Conservation (phyloP, 2,113 vertebrate genomes). For the Bombycilla garrulus region DNA sequence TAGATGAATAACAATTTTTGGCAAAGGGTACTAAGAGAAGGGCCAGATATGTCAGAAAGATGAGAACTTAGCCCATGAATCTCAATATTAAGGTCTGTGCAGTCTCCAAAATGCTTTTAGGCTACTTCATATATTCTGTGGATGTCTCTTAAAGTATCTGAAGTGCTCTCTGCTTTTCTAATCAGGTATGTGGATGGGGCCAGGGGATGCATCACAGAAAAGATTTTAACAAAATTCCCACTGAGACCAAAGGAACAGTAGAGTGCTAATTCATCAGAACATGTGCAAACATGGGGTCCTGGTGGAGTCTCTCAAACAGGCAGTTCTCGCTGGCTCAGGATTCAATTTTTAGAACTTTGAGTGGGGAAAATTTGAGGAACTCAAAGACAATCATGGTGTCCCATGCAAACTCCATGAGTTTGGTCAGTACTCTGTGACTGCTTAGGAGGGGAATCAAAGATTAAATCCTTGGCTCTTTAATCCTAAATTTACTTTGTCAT, state of each 20-base stretch:
- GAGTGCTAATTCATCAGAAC: not conserved
- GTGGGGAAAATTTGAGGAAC: not conserved
- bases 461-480: not conserved
- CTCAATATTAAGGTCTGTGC: not conserved
- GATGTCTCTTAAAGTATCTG: not conserved
- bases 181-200: not conserved
- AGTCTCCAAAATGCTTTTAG: not conserved
- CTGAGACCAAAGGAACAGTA: not conserved
- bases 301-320: not conserved
- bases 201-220: not conserved
- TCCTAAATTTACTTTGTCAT: not conserved
- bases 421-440: not conserved
- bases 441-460: not conserved
- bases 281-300: not conserved
- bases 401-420: too few species aligned
- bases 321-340: not conserved
- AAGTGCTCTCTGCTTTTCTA: not conserved
- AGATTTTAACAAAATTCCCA: not conserved
- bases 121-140: not conserved
- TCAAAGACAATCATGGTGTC: not conserved
- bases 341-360: not conserved
- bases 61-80: not conserved
- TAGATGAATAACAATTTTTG: not conserved
- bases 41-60: not conserved
- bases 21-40: not conserved